phyloP scores from a whole-genome alignment of 2,797 vertebrate genomes.

The Rhinogobio ventralis region DNA sequence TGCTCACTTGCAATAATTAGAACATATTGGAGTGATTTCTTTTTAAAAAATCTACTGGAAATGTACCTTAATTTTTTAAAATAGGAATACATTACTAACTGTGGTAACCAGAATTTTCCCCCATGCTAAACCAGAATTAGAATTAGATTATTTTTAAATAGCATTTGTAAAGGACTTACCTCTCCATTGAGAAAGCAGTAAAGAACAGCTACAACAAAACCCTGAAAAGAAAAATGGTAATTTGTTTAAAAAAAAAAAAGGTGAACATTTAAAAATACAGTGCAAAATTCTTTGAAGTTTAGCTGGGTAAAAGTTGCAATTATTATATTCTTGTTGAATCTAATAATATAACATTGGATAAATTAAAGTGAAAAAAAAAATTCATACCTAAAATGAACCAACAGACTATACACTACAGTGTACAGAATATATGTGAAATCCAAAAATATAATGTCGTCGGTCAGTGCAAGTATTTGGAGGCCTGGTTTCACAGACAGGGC shows the following conservation, averaged over 20 bases:
- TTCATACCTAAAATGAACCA: neutral
- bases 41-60: neutral
- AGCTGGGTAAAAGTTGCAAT: neutral
- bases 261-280: neutral
- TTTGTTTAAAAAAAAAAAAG: neutral
- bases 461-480: neutral
- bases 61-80: neutral
- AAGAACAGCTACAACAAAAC: constrained; percentile 96
- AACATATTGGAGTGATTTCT: neutral
- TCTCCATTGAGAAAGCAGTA: constrained; percentile 99
- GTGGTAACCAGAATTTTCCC: neutral
- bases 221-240: constrained; percentile 73
- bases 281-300: neutral
- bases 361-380: neutral
- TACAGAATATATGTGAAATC: neutral
- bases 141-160: neutral
- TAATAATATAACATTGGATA: neutral
- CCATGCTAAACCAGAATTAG: neutral
- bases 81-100: neutral
- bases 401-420: neutral
- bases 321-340: neutral
- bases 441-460: neutral
- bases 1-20: neutral
- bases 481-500: too few relatives aligned
- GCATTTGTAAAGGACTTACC: constrained; percentile 79